phyloP scores from a whole-genome alignment of 2,888 invertebrate species.

The Macroteleia sp. region DNA sequence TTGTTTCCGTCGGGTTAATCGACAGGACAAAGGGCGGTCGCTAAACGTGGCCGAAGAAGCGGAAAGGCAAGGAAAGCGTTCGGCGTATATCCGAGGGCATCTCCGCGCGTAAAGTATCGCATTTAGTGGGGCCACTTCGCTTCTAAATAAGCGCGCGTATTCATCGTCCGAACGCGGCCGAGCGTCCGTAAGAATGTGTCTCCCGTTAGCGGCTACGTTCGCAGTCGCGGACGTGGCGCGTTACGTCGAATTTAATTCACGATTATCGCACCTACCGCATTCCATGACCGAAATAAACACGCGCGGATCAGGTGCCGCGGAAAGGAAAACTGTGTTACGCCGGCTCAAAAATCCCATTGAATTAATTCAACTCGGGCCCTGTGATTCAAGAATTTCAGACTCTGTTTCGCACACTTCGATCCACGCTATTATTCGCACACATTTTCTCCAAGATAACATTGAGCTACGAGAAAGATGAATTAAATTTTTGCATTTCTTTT shows the following conservation, averaged over 20 bases:
- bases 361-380: conserved; percentile 39
- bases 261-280: conserved; percentile 54
- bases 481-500: conserved; percentile 18
- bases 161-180: too few relatives aligned
- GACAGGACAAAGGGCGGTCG: conserved; percentile 61
- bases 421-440: conserved; percentile 30
- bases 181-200: too few relatives aligned
- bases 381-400: conserved; percentile 31
- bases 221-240: conserved; percentile 40
- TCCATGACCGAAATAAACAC: conserved; percentile 50
- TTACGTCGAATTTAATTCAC: conserved; percentile 55
- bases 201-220: conserved; percentile 65
- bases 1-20: conserved; percentile 61
- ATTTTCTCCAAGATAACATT: neutral
- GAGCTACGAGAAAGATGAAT: conserved; percentile 36
- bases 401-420: conserved; percentile 31
- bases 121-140: conserved; percentile 50
- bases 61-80: conserved; percentile 54
- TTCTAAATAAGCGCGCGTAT: conserved; percentile 59
- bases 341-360: conserved; percentile 31
- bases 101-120: conserved; percentile 61
- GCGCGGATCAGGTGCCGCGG: conserved; percentile 52
- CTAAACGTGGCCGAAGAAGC: conserved; percentile 50
- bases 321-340: conserved; percentile 62
- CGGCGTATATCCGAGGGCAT: conserved; percentile 56